phyloP scores from a whole-genome alignment of 2,888 invertebrate species.

The Philereme transversata region DNA sequence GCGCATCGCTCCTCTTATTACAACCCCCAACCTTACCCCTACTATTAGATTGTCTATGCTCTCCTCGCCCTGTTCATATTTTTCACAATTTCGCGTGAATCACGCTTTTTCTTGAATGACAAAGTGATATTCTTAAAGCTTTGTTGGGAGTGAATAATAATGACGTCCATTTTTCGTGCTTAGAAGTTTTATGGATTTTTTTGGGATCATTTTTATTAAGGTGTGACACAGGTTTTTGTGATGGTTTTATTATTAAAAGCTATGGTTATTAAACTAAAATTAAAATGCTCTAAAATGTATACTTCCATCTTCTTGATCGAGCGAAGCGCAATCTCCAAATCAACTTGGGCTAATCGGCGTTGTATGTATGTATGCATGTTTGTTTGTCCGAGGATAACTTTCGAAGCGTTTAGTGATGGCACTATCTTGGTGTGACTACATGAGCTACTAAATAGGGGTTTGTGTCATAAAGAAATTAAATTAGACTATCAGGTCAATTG shows the following conservation, averaged over 20 bases:
- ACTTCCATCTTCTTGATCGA: too few species aligned
- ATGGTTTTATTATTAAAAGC: constrained; percentile 15
- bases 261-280: neutral
- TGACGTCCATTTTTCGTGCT: constrained; percentile 25
- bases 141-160: constrained; percentile 33
- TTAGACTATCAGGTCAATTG: too few species aligned
- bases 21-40: constrained; percentile 8
- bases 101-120: constrained; percentile 44
- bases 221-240: constrained; percentile 37
- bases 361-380: too few species aligned
- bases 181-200: constrained; percentile 25
- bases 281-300: too few species aligned
- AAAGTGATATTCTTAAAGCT: constrained; percentile 35
- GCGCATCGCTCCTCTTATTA: constrained; percentile 9
- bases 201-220: constrained; percentile 21
- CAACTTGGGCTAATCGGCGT: too few species aligned
- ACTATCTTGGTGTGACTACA: too few species aligned
- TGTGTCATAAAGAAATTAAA: too few species aligned
- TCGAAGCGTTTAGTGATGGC: too few species aligned
- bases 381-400: too few species aligned
- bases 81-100: constrained; percentile 49
- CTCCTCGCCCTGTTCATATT: constrained; percentile 48
- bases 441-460: too few species aligned
- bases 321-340: too few species aligned
- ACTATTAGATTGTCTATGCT: constrained; percentile 27